Conservation (phyloP, 2,113 vertebrate species). For the Lota lota region DNA sequence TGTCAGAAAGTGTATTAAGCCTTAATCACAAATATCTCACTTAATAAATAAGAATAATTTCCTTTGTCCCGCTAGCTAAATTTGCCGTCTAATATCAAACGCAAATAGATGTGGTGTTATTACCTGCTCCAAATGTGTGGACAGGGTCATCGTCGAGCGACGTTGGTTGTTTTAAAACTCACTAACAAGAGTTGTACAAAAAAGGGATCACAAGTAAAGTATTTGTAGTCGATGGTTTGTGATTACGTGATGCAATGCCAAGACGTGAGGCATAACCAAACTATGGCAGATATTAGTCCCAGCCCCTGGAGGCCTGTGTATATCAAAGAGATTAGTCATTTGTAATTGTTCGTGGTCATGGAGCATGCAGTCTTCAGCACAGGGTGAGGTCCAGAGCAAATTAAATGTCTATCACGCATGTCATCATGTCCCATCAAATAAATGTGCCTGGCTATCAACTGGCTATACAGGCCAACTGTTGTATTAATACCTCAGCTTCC, state of each 20-base stretch:
- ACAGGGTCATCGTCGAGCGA: slow-evolving; percentile 7
- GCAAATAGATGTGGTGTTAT: too few relatives aligned
- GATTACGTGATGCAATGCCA: slow-evolving; percentile 20
- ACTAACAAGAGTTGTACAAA: slow-evolving; percentile 19
- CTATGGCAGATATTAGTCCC: slow-evolving; percentile 42
- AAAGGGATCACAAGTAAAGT: slow-evolving; percentile 54
- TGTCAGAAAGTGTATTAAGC: too few relatives aligned
- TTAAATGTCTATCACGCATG: slow-evolving; percentile 42
- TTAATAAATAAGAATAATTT: too few relatives aligned
- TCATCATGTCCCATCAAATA: slow-evolving; percentile 24
- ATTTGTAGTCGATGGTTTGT: slow-evolving; percentile 30
- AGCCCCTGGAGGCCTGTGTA: slow-evolving; percentile 31
- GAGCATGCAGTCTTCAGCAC: slow-evolving; percentile 45
- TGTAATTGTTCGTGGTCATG: slow-evolving; percentile 46
- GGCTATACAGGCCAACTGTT: neutral
- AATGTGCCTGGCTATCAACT: too few relatives aligned
- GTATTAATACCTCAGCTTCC: slow-evolving; percentile 4
- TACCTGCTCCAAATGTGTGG: too few relatives aligned
- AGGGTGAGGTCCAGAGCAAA: slow-evolving; percentile 52
- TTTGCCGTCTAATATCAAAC: too few relatives aligned
- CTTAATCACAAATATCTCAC: too few relatives aligned
- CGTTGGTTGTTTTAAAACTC: slow-evolving; percentile 22
- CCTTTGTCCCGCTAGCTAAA: too few relatives aligned
- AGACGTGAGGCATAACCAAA: slow-evolving; percentile 46
- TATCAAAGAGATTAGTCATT: slow-evolving; percentile 50